Conservation (phyloP, 2,797 vertebrate species). For the Crocodylus rhombifer region DNA sequence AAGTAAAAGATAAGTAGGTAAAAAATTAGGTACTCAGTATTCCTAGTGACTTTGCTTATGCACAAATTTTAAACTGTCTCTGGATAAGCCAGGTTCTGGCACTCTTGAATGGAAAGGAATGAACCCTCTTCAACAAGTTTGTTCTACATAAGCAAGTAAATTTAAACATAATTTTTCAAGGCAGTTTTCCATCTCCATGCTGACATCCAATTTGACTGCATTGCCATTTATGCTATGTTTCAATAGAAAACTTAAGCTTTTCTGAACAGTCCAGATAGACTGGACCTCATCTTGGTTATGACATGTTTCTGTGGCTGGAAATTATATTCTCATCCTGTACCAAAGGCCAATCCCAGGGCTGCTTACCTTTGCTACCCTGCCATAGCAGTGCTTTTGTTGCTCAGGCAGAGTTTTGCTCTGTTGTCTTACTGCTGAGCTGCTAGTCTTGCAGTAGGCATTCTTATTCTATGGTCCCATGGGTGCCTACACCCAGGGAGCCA, state of each 20-base stretch:
- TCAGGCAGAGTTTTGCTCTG: too few relatives aligned
- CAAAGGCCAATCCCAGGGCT: too few relatives aligned
- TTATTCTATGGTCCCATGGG: too few relatives aligned
- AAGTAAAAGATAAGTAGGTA: neutral
- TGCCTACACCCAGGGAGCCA: too few relatives aligned
- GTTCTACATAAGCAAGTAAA: neutral
- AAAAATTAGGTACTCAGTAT: neutral
- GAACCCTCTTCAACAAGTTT: neutral
- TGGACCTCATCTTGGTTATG: neutral
- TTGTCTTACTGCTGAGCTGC: too few relatives aligned
- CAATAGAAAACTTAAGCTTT: neutral
- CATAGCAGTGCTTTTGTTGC: too few relatives aligned
- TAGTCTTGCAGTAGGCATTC: too few relatives aligned
- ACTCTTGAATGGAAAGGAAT: neutral
- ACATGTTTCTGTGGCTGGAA: neutral
- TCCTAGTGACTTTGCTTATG: neutral
- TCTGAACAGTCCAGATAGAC: neutral
- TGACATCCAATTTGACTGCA: neutral
- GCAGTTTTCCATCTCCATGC: neutral
- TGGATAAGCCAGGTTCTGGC: fast-evolving
- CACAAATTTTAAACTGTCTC: neutral
- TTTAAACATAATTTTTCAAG: neutral
- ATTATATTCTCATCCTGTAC: neutral
- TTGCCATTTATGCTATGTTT: neutral
- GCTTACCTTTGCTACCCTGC: too few relatives aligned